Conservation (phyloP, 2,888 invertebrate genomes). For the Drosophila phalerata region DNA sequence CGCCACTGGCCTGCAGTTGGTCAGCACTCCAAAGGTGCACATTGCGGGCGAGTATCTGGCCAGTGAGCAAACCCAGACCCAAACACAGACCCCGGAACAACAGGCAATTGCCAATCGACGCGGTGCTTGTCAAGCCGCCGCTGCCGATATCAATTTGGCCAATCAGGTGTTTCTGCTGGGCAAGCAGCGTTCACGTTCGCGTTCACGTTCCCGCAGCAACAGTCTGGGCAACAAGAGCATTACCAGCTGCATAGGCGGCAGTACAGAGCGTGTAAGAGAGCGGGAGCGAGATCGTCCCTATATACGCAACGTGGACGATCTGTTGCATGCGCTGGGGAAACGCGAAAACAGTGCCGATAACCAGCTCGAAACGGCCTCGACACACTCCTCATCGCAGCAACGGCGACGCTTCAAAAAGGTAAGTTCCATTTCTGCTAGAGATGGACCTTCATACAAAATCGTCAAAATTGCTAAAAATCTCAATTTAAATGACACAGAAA, state of each 20-base stretch:
- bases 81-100: conserved; percentile 44
- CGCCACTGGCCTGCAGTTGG: conserved; percentile 81
- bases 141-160: conserved; percentile 80
- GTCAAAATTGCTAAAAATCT: too few species aligned
- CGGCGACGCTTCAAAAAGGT: conserved; percentile 83
- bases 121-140: conserved; percentile 77
- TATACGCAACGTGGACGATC: conserved; percentile 84
- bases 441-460: not conserved
- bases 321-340: conserved; percentile 79
- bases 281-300: conserved; percentile 61
- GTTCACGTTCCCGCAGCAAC: conserved; percentile 83
- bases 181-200: conserved; percentile 70
- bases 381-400: conserved; percentile 71
- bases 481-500: too few species aligned
- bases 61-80: conserved; percentile 55
- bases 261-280: not conserved
- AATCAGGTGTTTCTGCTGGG: conserved; percentile 84
- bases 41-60: conserved; percentile 84
- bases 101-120: conserved; percentile 60
- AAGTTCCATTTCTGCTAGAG: conserved; percentile 52
- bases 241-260: conserved; percentile 59
- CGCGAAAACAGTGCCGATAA: conserved; percentile 61
- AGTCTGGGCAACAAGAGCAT: conserved; percentile 78
- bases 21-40: conserved; percentile 83
- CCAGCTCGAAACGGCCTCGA: conserved; percentile 68